These are phyloP conservation scores for Muntiacus muntjak DNA, from an alignment of 2,113 vertebrate species.

Conservation along the genomic window DNA sequence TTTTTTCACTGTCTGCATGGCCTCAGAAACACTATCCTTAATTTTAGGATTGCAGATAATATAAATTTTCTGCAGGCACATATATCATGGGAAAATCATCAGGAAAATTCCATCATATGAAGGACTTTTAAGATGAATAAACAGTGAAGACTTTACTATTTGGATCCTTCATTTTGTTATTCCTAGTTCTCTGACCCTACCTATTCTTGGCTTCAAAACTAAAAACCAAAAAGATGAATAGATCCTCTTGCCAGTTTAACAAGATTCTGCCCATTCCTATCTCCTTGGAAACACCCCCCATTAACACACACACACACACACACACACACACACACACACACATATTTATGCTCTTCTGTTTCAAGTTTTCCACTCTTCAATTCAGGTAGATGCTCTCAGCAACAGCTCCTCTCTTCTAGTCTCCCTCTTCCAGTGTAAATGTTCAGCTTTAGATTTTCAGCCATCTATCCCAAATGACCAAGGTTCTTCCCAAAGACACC, in stretches of 20 bases:
- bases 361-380: background rate
- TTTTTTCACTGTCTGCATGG: background rate
- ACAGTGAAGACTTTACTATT: background rate
- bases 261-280: background rate
- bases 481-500: background rate
- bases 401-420: background rate
- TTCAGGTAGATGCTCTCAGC: background rate
- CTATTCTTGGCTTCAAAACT: background rate
- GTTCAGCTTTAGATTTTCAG: background rate
- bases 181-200: background rate
- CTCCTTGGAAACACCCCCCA: background rate
- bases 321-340: background rate
- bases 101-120: background rate
- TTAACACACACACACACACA: background rate
- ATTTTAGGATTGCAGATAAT: background rate
- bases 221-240: background rate
- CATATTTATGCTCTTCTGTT: background rate
- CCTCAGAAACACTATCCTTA: background rate
- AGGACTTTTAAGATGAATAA: background rate
- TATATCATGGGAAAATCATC: background rate
- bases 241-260: background rate
- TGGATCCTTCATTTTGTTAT: background rate
- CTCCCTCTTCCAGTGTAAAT: background rate
- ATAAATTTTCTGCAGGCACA: fast-evolving
- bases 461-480: background rate